Evolutionary conservation across 2,113 vertebrate genomes (phyloP), one percentile per base, ranked within the genome.

Genomic region (Ceyx melanurus): DNA sequence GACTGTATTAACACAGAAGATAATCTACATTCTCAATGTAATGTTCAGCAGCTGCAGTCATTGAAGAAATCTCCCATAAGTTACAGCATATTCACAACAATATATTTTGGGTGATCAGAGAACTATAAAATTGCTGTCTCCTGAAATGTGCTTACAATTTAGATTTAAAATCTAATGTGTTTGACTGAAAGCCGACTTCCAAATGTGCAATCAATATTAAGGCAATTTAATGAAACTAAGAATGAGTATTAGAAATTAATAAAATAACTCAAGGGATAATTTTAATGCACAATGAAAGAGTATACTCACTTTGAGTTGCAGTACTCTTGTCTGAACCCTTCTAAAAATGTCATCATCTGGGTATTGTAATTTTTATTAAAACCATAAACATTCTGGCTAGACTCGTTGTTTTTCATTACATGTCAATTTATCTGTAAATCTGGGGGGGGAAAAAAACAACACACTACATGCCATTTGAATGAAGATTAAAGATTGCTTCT

Each of bases 371-470:
- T 95, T 92, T 81, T 57, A 81, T 51, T 75, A 90, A 94, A 93
- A 37, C 19, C 71, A 76, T 71, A 90, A 90, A 81, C 45, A 78
- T 90, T 90, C 74, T 66, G 48, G 70, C 20, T 61, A 75, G 51
- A 61, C 58, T 67, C n/a, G n/a, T n/a, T n/a, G n/a, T n/a, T n/a
- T n/a, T n/a, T n/a, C n/a, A n/a, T n/a, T n/a, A n/a, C n/a, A n/a
- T n/a, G n/a, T n/a, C n/a, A n/a, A n/a, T n/a, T n/a, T n/a, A n/a
- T n/a, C n/a, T n/a, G n/a, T n/a, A n/a, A n/a, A n/a, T n/a, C n/a
- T n/a, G n/a, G n/a, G n/a, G n/a, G n/a, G n/a, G n/a, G n/a, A 91
- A 95, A 96, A 94, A 75, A 13, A 82, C 61, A 95, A 80, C 70
- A 82, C 91, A 58, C 71, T 80, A 92, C 71, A 74, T 28, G 67